These are phyloP conservation scores for Athalia cordata DNA, from an alignment of 2,888 invertebrate species.

Conservation along the genomic window DNA sequence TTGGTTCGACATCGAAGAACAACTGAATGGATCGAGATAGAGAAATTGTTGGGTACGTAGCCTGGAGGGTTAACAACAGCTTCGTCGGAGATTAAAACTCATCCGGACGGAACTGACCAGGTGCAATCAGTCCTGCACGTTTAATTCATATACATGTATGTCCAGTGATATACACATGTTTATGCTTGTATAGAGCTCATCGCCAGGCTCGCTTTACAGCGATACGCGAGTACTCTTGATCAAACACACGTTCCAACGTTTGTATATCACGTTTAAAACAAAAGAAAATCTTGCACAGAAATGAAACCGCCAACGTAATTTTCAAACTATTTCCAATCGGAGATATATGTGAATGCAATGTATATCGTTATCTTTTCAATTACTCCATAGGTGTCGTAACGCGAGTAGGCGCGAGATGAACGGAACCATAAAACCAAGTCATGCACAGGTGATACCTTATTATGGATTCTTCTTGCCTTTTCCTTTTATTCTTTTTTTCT, in stretches of 20 bases:
- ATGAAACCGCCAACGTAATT: background rate
- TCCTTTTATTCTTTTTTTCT: background rate
- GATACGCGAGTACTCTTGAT: background rate
- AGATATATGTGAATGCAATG: background rate
- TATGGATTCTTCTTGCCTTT: background rate
- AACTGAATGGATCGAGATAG: conserved; percentile 21
- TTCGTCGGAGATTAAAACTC: conserved; percentile 38
- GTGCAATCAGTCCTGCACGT: conserved; percentile 27
- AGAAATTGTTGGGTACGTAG: background rate
- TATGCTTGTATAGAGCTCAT: conserved; percentile 7
- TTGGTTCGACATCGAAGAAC: background rate
- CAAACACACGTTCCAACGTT: background rate
- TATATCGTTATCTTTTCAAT: background rate
- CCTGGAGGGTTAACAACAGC: conserved; percentile 27
- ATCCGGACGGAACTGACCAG: conserved; percentile 38
- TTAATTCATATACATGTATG: background rate
- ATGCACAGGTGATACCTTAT: background rate
- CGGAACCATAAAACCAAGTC: background rate
- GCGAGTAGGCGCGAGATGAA: background rate
- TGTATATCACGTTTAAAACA: background rate
- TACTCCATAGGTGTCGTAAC: background rate
- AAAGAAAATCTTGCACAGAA: conserved; percentile 28
- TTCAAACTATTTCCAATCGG: conserved; percentile 15
- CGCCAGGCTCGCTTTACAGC: conserved; percentile 9
- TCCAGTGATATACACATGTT: background rate